Evolutionary conservation across 2,113 vertebrate species (phyloP).

Genomic region (Meriones unguiculatus): DNA sequence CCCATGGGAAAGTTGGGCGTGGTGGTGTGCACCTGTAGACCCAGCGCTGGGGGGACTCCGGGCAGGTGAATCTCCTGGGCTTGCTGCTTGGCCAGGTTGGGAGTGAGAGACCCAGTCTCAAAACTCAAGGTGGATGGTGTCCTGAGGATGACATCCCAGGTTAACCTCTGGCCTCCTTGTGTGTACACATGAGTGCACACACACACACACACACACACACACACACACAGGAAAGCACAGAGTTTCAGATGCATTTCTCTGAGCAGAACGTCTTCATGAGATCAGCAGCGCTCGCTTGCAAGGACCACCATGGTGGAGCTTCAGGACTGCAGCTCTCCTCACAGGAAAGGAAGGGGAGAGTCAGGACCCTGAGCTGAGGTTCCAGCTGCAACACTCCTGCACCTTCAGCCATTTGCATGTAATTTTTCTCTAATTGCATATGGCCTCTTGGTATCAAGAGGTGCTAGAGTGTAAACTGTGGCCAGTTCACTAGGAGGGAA

Average conservation of each 20-base stretch:
- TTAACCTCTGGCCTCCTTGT: background rate
- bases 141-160: background rate
- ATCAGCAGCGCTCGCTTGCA: background rate
- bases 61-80: background rate
- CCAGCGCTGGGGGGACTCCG: too few relatives aligned
- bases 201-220: background rate
- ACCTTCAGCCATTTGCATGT: background rate
- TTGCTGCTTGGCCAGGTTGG: background rate
- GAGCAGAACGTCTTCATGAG: background rate
- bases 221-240: background rate
- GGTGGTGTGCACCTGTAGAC: background rate
- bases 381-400: background rate
- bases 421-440: background rate
- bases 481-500: background rate
- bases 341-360: background rate
- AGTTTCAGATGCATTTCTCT: background rate
- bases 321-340: background rate
- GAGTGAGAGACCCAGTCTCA: background rate
- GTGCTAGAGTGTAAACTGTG: background rate
- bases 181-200: background rate
- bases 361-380: background rate
- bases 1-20: background rate
- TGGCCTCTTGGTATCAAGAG: background rate
- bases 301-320: too few relatives aligned
- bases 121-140: background rate